Conservation (phyloP, 92 coral and sea anemone genomes). For the Diadumene lineata region DNA sequence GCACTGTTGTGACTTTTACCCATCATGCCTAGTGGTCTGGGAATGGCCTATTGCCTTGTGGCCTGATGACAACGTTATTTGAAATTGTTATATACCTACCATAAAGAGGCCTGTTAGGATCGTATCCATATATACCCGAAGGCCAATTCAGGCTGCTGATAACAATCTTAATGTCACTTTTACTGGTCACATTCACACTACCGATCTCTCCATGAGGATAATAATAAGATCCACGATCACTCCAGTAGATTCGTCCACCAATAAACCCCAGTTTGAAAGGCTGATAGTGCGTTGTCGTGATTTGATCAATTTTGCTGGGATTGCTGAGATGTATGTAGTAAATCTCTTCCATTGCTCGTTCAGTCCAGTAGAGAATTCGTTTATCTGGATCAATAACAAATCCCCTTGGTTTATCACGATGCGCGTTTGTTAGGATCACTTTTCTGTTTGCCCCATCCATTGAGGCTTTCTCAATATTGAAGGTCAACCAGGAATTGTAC, state of each 20-base stretch:
- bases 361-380: slow-evolving; percentile 24
- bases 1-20: too few relatives aligned
- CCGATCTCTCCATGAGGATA: background rate
- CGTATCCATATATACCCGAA: slow-evolving; percentile 17
- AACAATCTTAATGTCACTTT: slow-evolving; percentile 8
- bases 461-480: slow-evolving; percentile 18
- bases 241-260: slow-evolving; percentile 26
- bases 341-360: background rate
- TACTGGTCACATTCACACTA: slow-evolving; percentile 15
- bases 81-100: background rate
- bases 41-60: too few relatives aligned
- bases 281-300: slow-evolving; percentile 4
- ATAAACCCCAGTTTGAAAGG: slow-evolving; percentile 14
- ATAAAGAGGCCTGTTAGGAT: background rate
- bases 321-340: slow-evolving; percentile 13
- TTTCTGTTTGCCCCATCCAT: slow-evolving; percentile 32
- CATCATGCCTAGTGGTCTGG: too few relatives aligned
- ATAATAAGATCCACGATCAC: slow-evolving; percentile 7
- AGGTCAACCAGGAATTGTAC: background rate
- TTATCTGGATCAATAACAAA: slow-evolving; percentile 2
- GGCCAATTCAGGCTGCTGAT: background rate
- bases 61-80: too few relatives aligned
- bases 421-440: background rate
- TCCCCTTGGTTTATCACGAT: slow-evolving; percentile 11
- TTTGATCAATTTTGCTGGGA: background rate